Percentiles rank a stretch among this genome's conserved stretches.
Evolutionary conservation across 2,113 vertebrate species (phyloP).

Genomic region (Chamaetylas fuelleborni): DNA sequence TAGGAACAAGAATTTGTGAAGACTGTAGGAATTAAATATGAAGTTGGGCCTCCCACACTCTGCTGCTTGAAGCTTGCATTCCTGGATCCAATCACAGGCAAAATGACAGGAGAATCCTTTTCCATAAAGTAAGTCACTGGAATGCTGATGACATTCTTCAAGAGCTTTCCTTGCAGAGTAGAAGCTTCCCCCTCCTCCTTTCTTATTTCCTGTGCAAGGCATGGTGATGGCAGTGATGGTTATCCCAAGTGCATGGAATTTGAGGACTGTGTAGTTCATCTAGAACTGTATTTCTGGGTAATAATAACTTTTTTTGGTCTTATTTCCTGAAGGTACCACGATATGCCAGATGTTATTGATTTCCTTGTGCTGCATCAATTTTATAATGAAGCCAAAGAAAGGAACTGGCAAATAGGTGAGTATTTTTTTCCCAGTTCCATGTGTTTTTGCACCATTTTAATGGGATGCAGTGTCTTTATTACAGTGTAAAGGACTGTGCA

Average conservation of each 20-base stretch:
- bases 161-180: neutral
- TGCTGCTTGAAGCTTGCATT: conserved; percentile 98
- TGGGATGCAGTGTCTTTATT: neutral
- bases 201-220: neutral
- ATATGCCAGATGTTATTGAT: conserved; percentile 99
- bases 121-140: conserved; percentile 88
- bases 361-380: conserved; percentile 96
- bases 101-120: conserved; percentile 97
- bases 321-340: conserved; percentile 85
- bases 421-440: neutral
- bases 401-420: conserved; percentile 94
- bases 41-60: conserved; percentile 93
- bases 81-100: conserved; percentile 92
- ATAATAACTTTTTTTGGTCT: neutral
- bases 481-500: neutral
- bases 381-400: conserved; percentile 96
- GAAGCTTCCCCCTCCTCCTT: neutral
- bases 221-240: neutral
- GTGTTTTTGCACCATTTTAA: neutral
- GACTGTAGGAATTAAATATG: conserved; percentile 97
- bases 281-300: neutral
- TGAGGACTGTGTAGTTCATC: neutral
- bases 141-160: neutral
- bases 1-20: conserved; percentile 98
- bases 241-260: neutral